Percentiles rank a stretch among this genome's conserved stretches.
These are phyloP conservation scores for Belgica antarctica DNA, from an alignment of 2,888 invertebrate genomes.

Conservation along the genomic window DNA sequence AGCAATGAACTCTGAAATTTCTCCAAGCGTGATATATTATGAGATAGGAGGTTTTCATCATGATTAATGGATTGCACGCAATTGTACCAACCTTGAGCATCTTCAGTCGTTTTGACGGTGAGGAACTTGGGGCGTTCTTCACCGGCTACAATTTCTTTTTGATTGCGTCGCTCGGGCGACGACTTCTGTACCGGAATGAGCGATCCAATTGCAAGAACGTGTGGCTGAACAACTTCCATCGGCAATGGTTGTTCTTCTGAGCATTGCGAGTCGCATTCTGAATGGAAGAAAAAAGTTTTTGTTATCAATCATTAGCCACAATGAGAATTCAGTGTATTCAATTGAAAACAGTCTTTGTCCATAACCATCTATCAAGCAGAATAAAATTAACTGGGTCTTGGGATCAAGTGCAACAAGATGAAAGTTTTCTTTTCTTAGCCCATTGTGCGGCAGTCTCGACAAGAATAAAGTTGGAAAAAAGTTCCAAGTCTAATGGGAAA, in stretches of 20 bases:
- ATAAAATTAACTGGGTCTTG: too few relatives aligned
- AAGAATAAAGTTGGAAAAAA: too few relatives aligned
- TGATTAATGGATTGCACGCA: neutral
- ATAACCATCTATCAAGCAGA: too few relatives aligned
- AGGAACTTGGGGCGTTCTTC: slow-evolving; percentile 62
- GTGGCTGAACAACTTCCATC: slow-evolving; percentile 48
- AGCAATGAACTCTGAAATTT: slow-evolving; percentile 26
- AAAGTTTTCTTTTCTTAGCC: too few relatives aligned
- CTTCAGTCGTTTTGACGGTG: slow-evolving; percentile 46
- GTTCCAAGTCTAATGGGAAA: too few relatives aligned
- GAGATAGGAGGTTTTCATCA: neutral
- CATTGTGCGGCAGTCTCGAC: too few relatives aligned
- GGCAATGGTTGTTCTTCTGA: slow-evolving; percentile 52
- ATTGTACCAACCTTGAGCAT: slow-evolving; percentile 45
- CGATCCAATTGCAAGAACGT: slow-evolving; percentile 47
- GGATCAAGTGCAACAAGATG: too few relatives aligned
- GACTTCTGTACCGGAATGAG: slow-evolving; percentile 53
- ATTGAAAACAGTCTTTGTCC: too few relatives aligned
- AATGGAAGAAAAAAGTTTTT: neutral
- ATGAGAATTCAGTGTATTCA: too few relatives aligned
- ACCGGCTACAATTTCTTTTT: slow-evolving; percentile 65
- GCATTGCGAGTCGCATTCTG: slow-evolving; percentile 53
- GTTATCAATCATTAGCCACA: neutral
- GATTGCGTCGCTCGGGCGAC: slow-evolving; percentile 56
- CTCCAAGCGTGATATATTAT: slow-evolving; percentile 15